These are phyloP conservation scores for Cryptotermes secundus DNA, from an alignment of 1,140 invertebrate genomes.

Conservation along the genomic window DNA sequence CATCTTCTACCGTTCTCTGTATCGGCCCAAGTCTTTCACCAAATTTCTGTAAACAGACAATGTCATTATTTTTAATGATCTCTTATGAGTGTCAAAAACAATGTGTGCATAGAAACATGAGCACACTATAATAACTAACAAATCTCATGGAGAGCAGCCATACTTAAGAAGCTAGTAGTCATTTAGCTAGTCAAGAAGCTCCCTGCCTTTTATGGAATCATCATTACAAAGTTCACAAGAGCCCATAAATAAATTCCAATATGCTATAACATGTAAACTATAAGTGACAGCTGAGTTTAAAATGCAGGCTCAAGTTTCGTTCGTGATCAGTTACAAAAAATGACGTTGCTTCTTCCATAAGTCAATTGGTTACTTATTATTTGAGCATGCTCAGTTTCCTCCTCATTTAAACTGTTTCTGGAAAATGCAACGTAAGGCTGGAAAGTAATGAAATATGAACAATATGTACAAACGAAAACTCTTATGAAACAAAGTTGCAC, in stretches of 20 bases:
- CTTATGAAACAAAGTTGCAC: background rate
- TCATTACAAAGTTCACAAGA: no score
- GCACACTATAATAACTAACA: no score
- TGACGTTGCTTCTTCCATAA: background rate
- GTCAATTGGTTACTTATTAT: background rate
- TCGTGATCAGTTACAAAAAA: background rate
- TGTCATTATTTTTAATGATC: conserved; percentile 29
- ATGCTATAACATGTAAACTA: no score
- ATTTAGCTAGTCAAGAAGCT: background rate
- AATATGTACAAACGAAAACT: background rate
- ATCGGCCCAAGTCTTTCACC: conserved; percentile 73
- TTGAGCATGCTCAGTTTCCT: background rate
- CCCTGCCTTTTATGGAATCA: no score
- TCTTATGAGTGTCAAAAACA: background rate
- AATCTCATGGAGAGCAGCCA: background rate
- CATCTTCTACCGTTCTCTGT: conserved; percentile 70
- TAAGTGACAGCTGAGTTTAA: background rate
- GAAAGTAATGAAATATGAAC: background rate
- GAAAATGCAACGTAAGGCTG: background rate
- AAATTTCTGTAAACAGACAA: conserved; percentile 62
- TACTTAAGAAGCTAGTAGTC: background rate
- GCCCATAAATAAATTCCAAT: no score
- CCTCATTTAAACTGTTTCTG: background rate
- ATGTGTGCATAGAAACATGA: no score
- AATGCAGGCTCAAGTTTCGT: background rate